A percentile compares a stretch with the other conserved stretches of the same genome.
Evolutionary conservation across 2,797 vertebrate species (phyloP).

Genomic region (Spatula clypeata): DNA sequence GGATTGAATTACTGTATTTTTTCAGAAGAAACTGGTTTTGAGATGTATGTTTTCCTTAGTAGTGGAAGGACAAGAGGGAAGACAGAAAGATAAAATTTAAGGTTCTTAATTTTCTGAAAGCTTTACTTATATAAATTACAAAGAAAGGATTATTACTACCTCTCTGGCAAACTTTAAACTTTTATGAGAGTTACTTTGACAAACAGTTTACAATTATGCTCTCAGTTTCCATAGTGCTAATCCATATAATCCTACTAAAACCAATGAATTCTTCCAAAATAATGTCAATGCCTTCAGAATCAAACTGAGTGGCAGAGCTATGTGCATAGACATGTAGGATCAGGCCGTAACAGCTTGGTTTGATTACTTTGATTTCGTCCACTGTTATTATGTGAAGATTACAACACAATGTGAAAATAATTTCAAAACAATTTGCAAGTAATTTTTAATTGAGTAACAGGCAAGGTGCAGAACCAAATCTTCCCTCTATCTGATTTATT

Average conservation of each 20-base stretch:
- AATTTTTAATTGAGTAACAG: background rate
- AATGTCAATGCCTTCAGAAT: background rate
- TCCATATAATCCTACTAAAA: slow-evolving; percentile 1
- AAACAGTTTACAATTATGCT: background rate
- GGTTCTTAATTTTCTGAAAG: background rate
- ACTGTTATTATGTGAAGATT: background rate
- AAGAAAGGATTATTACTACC: background rate
- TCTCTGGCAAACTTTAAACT: background rate
- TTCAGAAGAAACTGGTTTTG: slow-evolving; percentile 6
- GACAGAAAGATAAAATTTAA: background rate
- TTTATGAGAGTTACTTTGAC: background rate
- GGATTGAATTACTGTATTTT: background rate
- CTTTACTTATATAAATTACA: slow-evolving; percentile 6
- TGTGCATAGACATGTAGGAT: background rate
- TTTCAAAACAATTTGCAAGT: background rate
- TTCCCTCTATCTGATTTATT: slow-evolving; percentile 21
- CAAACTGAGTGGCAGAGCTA: background rate
- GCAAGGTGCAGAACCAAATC: background rate
- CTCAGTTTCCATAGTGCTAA: slow-evolving; percentile 35
- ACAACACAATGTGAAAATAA: background rate
- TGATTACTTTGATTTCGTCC: background rate
- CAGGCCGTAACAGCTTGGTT: background rate
- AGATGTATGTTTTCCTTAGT: background rate
- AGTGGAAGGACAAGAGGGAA: background rate
- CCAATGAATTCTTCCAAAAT: background rate